Conservation (phyloP, 2,797 vertebrate species). For the Pseudochirops cupreus region DNA sequence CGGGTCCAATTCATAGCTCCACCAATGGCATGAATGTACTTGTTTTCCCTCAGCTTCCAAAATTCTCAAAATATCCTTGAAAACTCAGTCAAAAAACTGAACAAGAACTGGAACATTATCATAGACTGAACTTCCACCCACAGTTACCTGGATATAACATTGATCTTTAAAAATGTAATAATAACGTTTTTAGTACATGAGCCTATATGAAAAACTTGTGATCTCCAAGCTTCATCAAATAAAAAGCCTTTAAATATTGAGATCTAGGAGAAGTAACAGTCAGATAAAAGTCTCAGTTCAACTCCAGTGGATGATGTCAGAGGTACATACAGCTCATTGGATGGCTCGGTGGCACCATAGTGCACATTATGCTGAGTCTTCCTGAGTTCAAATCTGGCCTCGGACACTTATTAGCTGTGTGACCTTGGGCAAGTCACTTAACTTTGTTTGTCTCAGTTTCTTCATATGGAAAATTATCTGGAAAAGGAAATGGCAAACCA, state of each 20-base stretch:
- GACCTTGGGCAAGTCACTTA: not conserved
- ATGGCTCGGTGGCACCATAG: not conserved
- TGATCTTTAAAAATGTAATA: not conserved
- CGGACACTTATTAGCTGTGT: not conserved
- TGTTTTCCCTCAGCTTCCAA: not conserved
- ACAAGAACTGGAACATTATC: not conserved
- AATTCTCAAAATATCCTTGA: not conserved
- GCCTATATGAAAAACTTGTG: not conserved
- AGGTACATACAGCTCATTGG: not conserved
- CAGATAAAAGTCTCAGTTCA: not conserved
- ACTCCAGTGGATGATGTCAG: not conserved
- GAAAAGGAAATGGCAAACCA: not conserved
- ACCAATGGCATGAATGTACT: not conserved
- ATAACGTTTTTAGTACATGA: not conserved
- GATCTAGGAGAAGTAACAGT: not conserved
- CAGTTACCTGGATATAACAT: not conserved
- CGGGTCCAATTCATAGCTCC: not conserved
- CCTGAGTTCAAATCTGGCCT: not conserved
- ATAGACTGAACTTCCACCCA: not conserved
- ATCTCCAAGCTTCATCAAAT: not conserved
- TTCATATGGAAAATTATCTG: not conserved
- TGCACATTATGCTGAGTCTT: not conserved
- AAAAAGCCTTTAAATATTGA: not conserved
- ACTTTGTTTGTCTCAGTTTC: not conserved
- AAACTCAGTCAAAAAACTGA: not conserved